Percentiles rank a stretch among this genome's conserved stretches.
These are phyloP conservation scores for Orthonychiurus folsomi DNA, from an alignment of 2,888 invertebrate species.

Conservation along the genomic window DNA sequence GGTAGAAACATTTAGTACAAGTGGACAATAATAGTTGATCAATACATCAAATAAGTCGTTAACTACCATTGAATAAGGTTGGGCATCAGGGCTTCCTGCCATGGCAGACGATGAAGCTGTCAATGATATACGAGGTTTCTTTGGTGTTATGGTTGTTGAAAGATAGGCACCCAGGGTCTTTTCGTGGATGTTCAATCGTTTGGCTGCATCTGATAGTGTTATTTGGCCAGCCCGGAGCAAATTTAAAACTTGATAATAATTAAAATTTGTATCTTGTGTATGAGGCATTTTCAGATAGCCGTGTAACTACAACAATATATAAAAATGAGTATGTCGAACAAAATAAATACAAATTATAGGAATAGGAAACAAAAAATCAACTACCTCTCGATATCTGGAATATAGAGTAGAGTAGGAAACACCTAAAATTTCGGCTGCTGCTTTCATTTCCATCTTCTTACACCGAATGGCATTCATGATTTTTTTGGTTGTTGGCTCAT, in stretches of 20 bases:
- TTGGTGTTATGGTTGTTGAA: constrained; percentile 46
- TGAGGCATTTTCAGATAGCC: constrained; percentile 41
- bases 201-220: constrained; percentile 61
- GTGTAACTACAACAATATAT: constrained; percentile 29
- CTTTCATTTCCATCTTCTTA: constrained; percentile 87
- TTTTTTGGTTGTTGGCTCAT: constrained; percentile 77
- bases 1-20: too few relatives aligned
- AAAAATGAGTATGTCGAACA: constrained; percentile 4
- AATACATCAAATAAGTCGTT: not conserved
- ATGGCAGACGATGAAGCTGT: constrained; percentile 33
- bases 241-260: constrained; percentile 40
- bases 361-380: not conserved
- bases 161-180: constrained; percentile 63
- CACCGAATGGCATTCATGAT: constrained; percentile 83
- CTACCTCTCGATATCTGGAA: constrained; percentile 71
- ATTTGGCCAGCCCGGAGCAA: constrained; percentile 47
- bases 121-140: constrained; percentile 38
- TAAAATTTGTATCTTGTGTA: constrained; percentile 40
- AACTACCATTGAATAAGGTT: constrained; percentile 37
- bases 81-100: constrained; percentile 32
- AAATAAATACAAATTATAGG: constrained; percentile 4
- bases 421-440: constrained; percentile 77
- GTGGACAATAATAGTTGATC: not conserved
- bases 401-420: constrained; percentile 86
- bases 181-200: constrained; percentile 65